Evolutionary conservation across 2,888 invertebrate genomes (phyloP), one percentile per base, ranked within the genome.

Genomic region (Aleiodes alternator): DNA sequence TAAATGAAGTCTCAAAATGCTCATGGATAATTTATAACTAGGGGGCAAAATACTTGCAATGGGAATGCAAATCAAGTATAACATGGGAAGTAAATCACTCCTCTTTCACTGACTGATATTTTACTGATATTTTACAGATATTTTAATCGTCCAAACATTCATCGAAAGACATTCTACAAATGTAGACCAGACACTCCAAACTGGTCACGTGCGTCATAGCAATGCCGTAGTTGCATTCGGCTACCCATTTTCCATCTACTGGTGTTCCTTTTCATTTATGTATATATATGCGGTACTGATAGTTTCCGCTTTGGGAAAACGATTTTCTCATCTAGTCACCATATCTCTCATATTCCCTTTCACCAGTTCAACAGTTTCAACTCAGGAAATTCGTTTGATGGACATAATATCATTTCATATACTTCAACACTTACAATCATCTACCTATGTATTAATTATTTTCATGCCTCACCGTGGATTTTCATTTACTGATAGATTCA

Each of bases 291-390:
- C 64, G 64, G 64, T 64, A 23, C 64, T 23, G 64, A 16, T 43
- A 64, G 64, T 64, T 64, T 64, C 64, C 64, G 64, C 64, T 64
- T 48, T 64, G 64, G 64, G 64, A 64, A 64, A 64, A 64, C 64
- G 64, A 43, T 43, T 43, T 64, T 43, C 48, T 48, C 64, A 64
- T 64, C 64, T 64, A 64, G 43, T 48, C 48, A 61, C 43, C 43
- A 3, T 43, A 43, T 43, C 43, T 64, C 64, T 64, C 43, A 48
- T 43, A 64, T 64, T 64, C 64, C 64, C 64, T 64, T 64, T 64
- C 43, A 64, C 64, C 64, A 12, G 43, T 64, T 43, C 64, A 64
- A 48, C 64, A 64, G 64, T 64, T 64, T 48, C 64, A 64, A 48
- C 64, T 64, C 64, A 64, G 64, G 64, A 64, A 64, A 64, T 64